Conservation (phyloP, 2,888 invertebrate species). For the Prosopocoilus inquinatus region DNA sequence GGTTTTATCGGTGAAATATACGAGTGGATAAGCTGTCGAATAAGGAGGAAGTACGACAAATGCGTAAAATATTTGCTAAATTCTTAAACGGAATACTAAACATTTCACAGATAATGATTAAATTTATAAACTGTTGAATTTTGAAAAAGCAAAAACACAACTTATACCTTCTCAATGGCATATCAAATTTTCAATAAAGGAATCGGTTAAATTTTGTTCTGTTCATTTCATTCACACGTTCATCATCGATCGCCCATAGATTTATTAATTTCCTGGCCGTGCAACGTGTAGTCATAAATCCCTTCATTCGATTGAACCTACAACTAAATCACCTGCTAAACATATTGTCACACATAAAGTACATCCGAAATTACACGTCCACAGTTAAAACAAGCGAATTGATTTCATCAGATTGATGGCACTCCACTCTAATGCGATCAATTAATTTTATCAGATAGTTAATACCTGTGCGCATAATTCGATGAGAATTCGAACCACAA, state of each 20-base stretch:
- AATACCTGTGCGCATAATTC: slow-evolving; percentile 1
- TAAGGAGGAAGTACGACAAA: too few relatives aligned
- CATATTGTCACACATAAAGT: slow-evolving; percentile 11
- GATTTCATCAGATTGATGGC: slow-evolving; percentile 9
- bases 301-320: slow-evolving; percentile 1
- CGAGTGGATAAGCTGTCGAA: slow-evolving; percentile 16
- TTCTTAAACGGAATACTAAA: too few relatives aligned
- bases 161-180: too few relatives aligned
- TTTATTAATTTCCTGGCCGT: too few relatives aligned
- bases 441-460: slow-evolving; percentile 9
- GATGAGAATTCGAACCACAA: not conserved
- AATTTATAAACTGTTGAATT: too few relatives aligned
- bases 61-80: too few relatives aligned
- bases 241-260: too few relatives aligned
- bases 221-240: too few relatives aligned
- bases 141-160: too few relatives aligned
- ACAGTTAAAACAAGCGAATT: slow-evolving; percentile 6
- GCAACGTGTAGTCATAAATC: slow-evolving; percentile 2
- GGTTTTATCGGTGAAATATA: slow-evolving; percentile 26
- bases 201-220: too few relatives aligned
- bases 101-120: too few relatives aligned
- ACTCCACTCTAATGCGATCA: slow-evolving; percentile 4
- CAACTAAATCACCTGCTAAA: slow-evolving; percentile 13
- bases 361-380: slow-evolving; percentile 10
- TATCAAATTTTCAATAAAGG: too few relatives aligned